Percentiles rank a stretch among this genome's conserved stretches.
Evolutionary conservation across 2,113 vertebrate genomes (phyloP).

Genomic region (Procapra przewalskii): DNA sequence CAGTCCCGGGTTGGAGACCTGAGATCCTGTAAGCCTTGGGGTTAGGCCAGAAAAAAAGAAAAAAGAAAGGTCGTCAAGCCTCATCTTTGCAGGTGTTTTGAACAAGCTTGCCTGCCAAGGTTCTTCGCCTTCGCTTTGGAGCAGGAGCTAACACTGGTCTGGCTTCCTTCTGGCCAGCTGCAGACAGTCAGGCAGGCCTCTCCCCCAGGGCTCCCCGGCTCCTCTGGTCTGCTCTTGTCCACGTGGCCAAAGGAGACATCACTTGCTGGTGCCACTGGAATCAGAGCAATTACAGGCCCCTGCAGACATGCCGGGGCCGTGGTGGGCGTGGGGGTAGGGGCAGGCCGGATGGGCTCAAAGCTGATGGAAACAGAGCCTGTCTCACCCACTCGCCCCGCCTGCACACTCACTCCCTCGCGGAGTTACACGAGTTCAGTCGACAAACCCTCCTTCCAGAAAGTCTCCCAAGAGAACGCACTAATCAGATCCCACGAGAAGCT

Average conservation of each 20-base stretch:
- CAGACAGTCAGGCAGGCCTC: not conserved
- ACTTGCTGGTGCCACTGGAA: not conserved
- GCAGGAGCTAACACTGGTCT: not conserved
- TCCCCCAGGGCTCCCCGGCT: not conserved
- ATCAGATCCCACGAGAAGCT: not conserved
- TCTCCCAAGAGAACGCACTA: not conserved
- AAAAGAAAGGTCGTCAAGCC: not conserved
- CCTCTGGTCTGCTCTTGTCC: not conserved
- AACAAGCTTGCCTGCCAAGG: not conserved
- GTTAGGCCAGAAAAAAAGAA: not conserved
- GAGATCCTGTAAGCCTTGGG: not conserved
- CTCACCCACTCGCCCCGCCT: not conserved
- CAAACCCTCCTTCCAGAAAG: not conserved
- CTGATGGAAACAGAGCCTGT: too few species aligned
- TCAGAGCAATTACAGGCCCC: not conserved
- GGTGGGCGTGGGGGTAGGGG: not conserved
- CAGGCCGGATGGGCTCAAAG: not conserved
- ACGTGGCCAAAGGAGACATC: constrained; percentile 12
- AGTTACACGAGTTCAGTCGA: not conserved
- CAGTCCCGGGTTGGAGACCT: not conserved
- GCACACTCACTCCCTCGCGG: not conserved
- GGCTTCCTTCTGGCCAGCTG: not conserved
- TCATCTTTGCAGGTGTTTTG: not conserved
- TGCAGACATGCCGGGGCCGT: not conserved
- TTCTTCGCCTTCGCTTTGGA: not conserved